Conservation (phyloP, 2,888 invertebrate species). For the Chloromyia formosa region DNA sequence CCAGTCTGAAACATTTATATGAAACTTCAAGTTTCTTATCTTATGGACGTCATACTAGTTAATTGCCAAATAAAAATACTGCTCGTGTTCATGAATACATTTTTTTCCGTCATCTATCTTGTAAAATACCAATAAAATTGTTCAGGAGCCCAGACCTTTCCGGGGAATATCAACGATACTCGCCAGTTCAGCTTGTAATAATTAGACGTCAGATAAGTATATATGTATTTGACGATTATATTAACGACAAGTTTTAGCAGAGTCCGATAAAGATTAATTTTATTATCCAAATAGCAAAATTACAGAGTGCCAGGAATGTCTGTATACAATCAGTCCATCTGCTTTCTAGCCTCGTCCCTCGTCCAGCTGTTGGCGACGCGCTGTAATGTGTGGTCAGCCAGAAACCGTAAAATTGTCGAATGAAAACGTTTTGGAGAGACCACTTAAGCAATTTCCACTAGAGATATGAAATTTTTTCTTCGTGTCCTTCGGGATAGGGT, state of each 20-base stretch:
- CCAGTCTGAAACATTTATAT: too few relatives aligned
- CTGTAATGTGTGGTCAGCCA: slow-evolving; percentile 36
- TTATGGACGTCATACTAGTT: too few relatives aligned
- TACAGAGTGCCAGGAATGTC: not conserved
- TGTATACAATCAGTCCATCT: not conserved
- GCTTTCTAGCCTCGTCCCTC: not conserved
- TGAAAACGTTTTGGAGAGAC: slow-evolving; percentile 23
- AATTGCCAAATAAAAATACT: too few relatives aligned
- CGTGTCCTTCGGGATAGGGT: slow-evolving; percentile 28
- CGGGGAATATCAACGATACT: too few relatives aligned
- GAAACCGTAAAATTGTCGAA: slow-evolving; percentile 35
- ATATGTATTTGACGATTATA: not conserved
- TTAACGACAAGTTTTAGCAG: not conserved
- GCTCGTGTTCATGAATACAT: too few relatives aligned
- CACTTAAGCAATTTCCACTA: slow-evolving; percentile 34
- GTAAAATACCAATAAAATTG: too few relatives aligned
- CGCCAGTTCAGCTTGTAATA: not conserved
- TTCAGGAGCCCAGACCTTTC: too few relatives aligned
- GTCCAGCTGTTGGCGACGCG: slow-evolving; percentile 13
- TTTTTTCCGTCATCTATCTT: too few relatives aligned
- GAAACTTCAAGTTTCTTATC: too few relatives aligned
- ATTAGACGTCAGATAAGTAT: not conserved
- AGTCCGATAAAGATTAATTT: not conserved
- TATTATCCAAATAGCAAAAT: not conserved
- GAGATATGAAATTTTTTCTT: not conserved